These are phyloP conservation scores for Mormyrus lacerda DNA, from an alignment of 2,113 vertebrate species.

Conservation along the genomic window DNA sequence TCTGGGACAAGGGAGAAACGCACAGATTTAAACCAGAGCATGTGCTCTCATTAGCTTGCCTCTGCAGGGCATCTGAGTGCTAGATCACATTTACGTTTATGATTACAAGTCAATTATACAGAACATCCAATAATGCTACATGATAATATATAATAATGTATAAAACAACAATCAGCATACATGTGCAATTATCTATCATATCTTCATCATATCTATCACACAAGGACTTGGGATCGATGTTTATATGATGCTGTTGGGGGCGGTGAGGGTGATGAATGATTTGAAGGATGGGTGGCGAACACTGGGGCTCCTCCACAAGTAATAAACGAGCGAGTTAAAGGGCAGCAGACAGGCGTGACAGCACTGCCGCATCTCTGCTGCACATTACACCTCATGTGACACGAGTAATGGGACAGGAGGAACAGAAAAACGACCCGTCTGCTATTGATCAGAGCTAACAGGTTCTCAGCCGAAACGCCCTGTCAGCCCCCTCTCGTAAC, in stretches of 20 bases:
- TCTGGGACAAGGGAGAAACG: slow-evolving; percentile 50
- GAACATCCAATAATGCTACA: not conserved
- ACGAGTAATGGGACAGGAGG: not conserved
- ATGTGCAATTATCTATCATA: not conserved
- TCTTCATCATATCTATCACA: not conserved
- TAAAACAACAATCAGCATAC: not conserved
- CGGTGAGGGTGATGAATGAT: not conserved
- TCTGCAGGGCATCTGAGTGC: not conserved
- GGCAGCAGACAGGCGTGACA: not conserved
- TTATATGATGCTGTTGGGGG: not conserved
- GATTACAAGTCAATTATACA: not conserved
- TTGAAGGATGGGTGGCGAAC: not conserved
- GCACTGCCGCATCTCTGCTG: not conserved
- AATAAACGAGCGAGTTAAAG: not conserved
- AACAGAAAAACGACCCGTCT: not conserved
- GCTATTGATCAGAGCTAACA: not conserved
- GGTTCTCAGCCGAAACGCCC: not conserved
- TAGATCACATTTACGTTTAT: not conserved
- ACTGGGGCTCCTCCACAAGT: not conserved
- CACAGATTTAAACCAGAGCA: not conserved
- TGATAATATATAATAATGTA: not conserved
- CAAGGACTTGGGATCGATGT: not conserved
- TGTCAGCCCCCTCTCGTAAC: not conserved
- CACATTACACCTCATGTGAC: not conserved
- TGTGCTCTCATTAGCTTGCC: not conserved